These are phyloP conservation scores for Glyptemys insculpta DNA, from an alignment of 2,797 vertebrate species.

Conservation along the genomic window DNA sequence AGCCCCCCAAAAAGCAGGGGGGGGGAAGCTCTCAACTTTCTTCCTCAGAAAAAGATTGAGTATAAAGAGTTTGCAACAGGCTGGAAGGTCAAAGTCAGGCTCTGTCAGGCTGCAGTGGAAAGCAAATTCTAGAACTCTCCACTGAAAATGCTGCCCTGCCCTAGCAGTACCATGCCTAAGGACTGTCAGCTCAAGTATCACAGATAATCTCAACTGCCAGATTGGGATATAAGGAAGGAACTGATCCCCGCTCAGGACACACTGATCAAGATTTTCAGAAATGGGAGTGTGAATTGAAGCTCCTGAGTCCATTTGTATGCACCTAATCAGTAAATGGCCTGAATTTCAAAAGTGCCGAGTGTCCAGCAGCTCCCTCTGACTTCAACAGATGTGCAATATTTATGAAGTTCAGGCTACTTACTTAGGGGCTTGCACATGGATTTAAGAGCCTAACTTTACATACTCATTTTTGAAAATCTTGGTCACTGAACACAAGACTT, in stretches of 20 bases:
- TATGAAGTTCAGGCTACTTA: not conserved
- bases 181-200: not conserved
- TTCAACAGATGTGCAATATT: not conserved
- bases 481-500: not conserved
- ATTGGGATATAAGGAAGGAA: not conserved
- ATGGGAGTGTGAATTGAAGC: not conserved
- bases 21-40: not conserved
- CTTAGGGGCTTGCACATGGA: not conserved
- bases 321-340: not conserved
- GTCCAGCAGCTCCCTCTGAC: not conserved
- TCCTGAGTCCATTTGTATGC: not conserved
- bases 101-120: not conserved
- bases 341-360: not conserved
- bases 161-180: not conserved
- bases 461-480: not conserved
- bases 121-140: not conserved
- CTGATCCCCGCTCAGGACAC: not conserved
- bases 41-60: not conserved
- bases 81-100: not conserved
- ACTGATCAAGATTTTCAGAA: not conserved
- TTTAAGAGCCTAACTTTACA: not conserved
- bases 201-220: not conserved
- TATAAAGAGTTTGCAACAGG: not conserved
- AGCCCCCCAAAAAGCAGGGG: not conserved
- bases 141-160: not conserved